Conservation (phyloP, 1,140 invertebrate species). For the Eufriesea mexicana region DNA sequence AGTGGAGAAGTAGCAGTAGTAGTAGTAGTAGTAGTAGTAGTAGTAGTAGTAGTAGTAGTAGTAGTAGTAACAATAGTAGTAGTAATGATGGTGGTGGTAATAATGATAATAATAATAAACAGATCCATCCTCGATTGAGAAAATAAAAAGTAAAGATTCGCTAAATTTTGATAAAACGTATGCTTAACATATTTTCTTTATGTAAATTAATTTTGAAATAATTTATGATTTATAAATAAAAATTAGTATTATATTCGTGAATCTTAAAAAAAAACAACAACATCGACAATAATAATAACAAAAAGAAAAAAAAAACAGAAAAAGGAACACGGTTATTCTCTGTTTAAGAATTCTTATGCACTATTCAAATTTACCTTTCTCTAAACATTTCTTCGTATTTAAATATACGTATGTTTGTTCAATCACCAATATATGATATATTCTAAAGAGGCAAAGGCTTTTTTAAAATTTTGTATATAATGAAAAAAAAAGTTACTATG, state of each 20-base stretch:
- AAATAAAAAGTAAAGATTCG: too few species aligned
- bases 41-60: not conserved
- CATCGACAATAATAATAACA: too few species aligned
- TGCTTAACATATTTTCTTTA: not conserved
- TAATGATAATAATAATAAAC: not conserved
- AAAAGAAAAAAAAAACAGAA: not conserved
- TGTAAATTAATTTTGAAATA: slow-evolving; percentile 1
- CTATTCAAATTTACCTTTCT: too few species aligned
- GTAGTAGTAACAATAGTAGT: not conserved
- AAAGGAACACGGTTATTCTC: not conserved
- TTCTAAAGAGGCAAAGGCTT: not conserved
- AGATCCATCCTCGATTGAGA: not conserved
- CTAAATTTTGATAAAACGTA: not conserved
- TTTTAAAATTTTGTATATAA: not conserved
- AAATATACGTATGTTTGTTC: not conserved
- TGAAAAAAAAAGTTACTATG: not conserved
- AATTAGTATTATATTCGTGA: not conserved
- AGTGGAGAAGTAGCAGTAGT: not conserved
- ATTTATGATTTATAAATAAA: not conserved
- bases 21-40: not conserved
- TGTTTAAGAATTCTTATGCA: too few species aligned
- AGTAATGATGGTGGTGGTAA: not conserved
- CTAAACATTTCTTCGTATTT: not conserved
- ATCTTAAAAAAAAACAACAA: too few species aligned
- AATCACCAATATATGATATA: not conserved